Percentiles rank a stretch among this genome's conserved stretches.
phyloP scores from a whole-genome alignment of 1,140 invertebrate species.

The Ostrea edulis region DNA sequence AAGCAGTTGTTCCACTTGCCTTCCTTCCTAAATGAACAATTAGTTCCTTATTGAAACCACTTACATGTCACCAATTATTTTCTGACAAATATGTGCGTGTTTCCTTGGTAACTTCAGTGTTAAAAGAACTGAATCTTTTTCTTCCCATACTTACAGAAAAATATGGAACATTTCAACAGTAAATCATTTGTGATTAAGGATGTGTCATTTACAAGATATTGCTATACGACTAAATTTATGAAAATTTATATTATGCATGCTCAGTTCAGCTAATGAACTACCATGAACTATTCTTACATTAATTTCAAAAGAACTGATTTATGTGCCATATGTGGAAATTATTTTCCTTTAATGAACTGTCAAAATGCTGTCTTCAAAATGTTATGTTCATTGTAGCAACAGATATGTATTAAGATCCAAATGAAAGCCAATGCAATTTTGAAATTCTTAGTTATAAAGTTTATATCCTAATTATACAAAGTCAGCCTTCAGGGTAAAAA shows the following conservation, averaged over 20 bases:
- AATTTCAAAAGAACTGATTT: conserved; percentile 29
- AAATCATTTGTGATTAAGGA: conserved; percentile 35
- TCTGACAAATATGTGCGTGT: neutral
- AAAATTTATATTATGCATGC: conserved; percentile 38
- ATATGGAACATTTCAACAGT: neutral
- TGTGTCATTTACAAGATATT: conserved; percentile 32
- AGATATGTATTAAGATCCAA: too few relatives aligned
- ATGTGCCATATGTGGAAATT: conserved; percentile 17
- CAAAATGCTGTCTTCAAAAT: conserved; percentile 2
- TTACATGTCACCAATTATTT: neutral
- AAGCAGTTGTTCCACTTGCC: neutral
- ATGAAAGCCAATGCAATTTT: too few relatives aligned
- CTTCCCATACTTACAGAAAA: neutral
- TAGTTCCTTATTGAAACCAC: neutral
- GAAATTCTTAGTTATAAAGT: too few relatives aligned
- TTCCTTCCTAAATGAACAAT: neutral
- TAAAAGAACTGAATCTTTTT: neutral
- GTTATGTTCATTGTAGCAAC: neutral
- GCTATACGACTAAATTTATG: conserved; percentile 3
- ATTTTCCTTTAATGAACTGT: conserved; percentile 36
- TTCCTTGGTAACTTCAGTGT: neutral
- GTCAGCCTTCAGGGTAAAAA: too few relatives aligned
- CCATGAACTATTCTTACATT: conserved; percentile 34
- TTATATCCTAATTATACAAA: too few relatives aligned
- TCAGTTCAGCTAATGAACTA: conserved; percentile 29